Evolutionary conservation across 2,888 invertebrate genomes (phyloP).

Genomic region (Ischnus inquisitorius): DNA sequence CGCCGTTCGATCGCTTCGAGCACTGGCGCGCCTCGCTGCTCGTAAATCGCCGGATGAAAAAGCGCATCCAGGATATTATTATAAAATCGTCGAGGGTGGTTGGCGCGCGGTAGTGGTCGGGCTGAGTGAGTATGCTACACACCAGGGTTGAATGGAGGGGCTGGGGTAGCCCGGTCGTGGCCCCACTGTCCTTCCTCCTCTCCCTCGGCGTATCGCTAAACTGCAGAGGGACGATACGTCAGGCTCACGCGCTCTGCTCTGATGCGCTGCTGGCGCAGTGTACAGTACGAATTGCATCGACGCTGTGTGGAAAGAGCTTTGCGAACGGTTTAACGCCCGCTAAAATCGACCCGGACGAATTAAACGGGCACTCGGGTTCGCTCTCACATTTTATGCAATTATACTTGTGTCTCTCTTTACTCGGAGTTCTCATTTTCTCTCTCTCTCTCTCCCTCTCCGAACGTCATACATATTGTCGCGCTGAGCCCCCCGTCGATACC

Average conservation of each 20-base stretch:
- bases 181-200: neutral
- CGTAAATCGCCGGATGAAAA: constrained; percentile 77
- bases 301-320: constrained; percentile 46
- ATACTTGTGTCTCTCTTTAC: constrained; percentile 15
- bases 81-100: constrained; percentile 72
- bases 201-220: constrained; percentile 68
- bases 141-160: constrained; percentile 2
- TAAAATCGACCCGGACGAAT: constrained; percentile 63
- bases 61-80: constrained; percentile 74
- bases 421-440: constrained; percentile 12
- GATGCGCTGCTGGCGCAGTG: constrained; percentile 39
- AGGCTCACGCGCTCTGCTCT: constrained; percentile 59
- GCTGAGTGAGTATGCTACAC: constrained; percentile 27
- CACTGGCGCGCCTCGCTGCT: constrained; percentile 42
- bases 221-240: constrained; percentile 70
- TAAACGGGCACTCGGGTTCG: constrained; percentile 62
- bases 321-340: constrained; percentile 62
- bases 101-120: constrained; percentile 37
- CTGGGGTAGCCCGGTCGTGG: neutral
- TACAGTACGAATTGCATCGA: constrained; percentile 40
- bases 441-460: constrained; percentile 21
- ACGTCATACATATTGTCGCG: constrained; percentile 33
- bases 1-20: constrained; percentile 14
- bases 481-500: constrained; percentile 10
- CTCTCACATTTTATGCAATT: constrained; percentile 59